Percentiles rank a stretch among this genome's conserved stretches.
phyloP scores from a whole-genome alignment of 2,797 vertebrate genomes.

The Limosa lapponica region DNA sequence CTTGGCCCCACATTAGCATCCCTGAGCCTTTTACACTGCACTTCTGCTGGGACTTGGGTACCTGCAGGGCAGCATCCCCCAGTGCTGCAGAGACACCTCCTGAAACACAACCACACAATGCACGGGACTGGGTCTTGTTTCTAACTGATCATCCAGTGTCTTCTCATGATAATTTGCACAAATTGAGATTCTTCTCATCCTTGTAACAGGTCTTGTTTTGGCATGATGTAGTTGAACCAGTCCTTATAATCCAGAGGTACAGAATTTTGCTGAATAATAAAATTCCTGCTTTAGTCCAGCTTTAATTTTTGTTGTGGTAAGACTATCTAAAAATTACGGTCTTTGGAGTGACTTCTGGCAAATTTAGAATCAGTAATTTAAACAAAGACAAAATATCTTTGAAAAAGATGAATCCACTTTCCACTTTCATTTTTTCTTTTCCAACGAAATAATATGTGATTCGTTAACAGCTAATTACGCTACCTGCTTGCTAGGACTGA shows the following conservation, averaged over 20 bases:
- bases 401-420: background rate
- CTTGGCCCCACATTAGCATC: too few relatives aligned
- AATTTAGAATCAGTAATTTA: background rate
- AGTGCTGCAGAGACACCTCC: fast-evolving
- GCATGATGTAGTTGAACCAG: background rate
- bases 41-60: background rate
- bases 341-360: background rate
- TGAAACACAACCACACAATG: background rate
- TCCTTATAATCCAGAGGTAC: background rate
- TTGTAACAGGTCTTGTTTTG: background rate
- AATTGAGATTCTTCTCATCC: background rate
- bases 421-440: background rate
- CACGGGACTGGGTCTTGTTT: background rate
- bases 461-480: background rate
- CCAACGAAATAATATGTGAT: background rate
- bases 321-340: background rate
- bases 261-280: background rate
- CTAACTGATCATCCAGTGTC: background rate
- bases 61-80: background rate
- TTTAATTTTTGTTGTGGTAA: background rate
- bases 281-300: background rate
- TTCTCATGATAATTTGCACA: background rate
- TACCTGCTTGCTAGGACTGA: background rate
- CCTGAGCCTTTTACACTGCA: fast-evolving
- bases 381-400: background rate